phyloP scores from a whole-genome alignment of 2,888 invertebrate genomes.

The Opisthograptis luteolata region DNA sequence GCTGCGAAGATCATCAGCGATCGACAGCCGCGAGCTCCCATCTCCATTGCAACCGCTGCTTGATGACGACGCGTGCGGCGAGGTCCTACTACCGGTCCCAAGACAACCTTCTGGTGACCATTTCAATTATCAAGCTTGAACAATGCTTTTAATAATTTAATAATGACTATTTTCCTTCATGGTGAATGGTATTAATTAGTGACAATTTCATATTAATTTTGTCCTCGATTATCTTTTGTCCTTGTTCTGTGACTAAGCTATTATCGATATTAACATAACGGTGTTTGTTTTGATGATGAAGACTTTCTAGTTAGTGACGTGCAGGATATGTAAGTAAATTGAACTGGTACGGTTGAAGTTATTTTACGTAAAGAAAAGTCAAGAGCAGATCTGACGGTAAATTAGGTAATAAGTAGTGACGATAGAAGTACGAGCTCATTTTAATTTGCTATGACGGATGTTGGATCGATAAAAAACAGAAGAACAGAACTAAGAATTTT shows the following conservation, averaged over 20 bases:
- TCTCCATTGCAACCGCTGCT: constrained; percentile 74
- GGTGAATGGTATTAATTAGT: background rate
- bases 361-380: background rate
- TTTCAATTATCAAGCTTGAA: background rate
- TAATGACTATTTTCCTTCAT: background rate
- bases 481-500: too few species aligned
- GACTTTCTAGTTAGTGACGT: too few species aligned
- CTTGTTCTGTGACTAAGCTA: background rate
- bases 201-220: background rate
- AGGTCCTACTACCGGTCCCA: constrained; percentile 75
- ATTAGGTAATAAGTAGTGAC: too few species aligned
- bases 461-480: too few species aligned
- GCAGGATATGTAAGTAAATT: too few species aligned
- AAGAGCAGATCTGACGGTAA: background rate
- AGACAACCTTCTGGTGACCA: constrained; percentile 73
- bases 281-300: background rate
- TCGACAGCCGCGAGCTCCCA: constrained; percentile 83
- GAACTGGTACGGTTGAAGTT: too few species aligned
- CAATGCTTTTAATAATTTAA: background rate
- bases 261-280: background rate
- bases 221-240: background rate
- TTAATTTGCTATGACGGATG: too few species aligned
- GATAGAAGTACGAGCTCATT: too few species aligned
- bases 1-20: constrained; percentile 84
- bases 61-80: constrained; percentile 69